Percentiles rank a stretch among this genome's conserved stretches.
These are phyloP conservation scores for Mamestra brassicae DNA, from an alignment of 2,888 invertebrate species.

Conservation along the genomic window DNA sequence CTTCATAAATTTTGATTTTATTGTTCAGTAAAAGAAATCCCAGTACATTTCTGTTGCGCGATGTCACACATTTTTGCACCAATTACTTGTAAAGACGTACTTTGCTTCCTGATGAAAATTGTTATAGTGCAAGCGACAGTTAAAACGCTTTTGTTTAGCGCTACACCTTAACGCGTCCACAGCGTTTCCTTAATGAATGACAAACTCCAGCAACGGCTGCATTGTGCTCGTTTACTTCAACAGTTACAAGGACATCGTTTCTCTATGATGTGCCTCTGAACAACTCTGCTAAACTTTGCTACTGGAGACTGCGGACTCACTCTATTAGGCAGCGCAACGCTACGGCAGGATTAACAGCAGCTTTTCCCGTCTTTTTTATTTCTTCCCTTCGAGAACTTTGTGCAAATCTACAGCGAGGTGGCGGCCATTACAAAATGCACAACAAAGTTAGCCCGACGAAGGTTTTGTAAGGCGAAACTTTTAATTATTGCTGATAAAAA, in stretches of 20 bases:
- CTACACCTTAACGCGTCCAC: not conserved
- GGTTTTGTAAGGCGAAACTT: constrained; percentile 68
- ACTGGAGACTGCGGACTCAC: too few species aligned
- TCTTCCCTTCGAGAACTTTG: constrained; percentile 4
- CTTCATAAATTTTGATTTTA: not conserved
- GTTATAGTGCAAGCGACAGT: not conserved
- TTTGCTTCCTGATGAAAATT: not conserved
- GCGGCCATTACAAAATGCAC: constrained; percentile 8
- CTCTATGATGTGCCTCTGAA: too few species aligned
- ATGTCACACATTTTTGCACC: not conserved
- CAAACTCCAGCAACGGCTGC: constrained; percentile 13
- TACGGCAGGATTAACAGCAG: too few species aligned
- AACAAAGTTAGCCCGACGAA: constrained; percentile 37
- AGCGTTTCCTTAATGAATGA: constrained; percentile 5
- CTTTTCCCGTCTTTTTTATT: not conserved
- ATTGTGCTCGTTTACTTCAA: constrained; percentile 2
- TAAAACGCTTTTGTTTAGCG: constrained; percentile 7
- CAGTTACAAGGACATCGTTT: too few species aligned
- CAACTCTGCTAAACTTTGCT: too few species aligned
- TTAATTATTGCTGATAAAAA: constrained; percentile 71
- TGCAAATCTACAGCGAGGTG: constrained; percentile 21
- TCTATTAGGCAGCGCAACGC: too few species aligned
- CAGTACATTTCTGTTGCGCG: too few species aligned
- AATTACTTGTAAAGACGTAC: not conserved
- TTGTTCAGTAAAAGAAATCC: not conserved